Percentiles rank a stretch among this genome's conserved stretches.
These are phyloP conservation scores for Bos indicus DNA, from an alignment of 2,113 vertebrate species.

Conservation along the genomic window DNA sequence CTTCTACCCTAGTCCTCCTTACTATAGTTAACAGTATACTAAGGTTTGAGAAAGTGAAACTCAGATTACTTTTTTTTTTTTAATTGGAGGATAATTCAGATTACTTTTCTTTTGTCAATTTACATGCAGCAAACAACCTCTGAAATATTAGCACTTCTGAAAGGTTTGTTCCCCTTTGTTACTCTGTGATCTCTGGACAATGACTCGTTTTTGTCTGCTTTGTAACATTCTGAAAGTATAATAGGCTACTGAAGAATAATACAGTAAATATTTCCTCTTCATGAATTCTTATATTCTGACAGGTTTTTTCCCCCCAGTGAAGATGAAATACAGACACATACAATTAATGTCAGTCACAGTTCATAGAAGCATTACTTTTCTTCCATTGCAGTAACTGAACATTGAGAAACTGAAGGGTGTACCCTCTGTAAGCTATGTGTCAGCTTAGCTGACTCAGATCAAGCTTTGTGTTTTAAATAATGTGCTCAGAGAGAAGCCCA, in stretches of 20 bases:
- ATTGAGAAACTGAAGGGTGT: constrained; percentile 70
- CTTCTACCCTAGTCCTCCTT: not conserved
- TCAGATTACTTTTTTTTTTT: not conserved
- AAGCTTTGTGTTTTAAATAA: constrained; percentile 75
- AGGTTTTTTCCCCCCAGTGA: not conserved
- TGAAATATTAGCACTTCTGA: not conserved
- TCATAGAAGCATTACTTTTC: constrained; percentile 63
- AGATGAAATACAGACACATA: constrained; percentile 50
- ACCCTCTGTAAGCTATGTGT: constrained; percentile 71
- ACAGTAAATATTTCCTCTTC: constrained; percentile 34
- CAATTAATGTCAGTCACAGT: constrained; percentile 75
- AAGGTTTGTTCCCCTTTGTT: not conserved
- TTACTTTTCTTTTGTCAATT: not conserved
- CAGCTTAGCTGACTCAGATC: constrained; percentile 75
- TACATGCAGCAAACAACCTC: not conserved
- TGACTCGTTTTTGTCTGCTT: not conserved
- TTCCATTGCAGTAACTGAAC: constrained; percentile 69
- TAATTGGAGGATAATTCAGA: not conserved
- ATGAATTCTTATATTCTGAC: constrained; percentile 48
- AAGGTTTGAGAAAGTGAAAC: constrained; percentile 12
- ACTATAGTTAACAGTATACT: not conserved
- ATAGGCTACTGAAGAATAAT: not conserved
- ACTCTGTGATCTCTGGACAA: not conserved
- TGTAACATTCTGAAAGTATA: constrained; percentile 9
- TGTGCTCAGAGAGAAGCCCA: constrained; percentile 65